Conservation (phyloP, 2,797 vertebrate species). For the Arremon aurantiirostris region DNA sequence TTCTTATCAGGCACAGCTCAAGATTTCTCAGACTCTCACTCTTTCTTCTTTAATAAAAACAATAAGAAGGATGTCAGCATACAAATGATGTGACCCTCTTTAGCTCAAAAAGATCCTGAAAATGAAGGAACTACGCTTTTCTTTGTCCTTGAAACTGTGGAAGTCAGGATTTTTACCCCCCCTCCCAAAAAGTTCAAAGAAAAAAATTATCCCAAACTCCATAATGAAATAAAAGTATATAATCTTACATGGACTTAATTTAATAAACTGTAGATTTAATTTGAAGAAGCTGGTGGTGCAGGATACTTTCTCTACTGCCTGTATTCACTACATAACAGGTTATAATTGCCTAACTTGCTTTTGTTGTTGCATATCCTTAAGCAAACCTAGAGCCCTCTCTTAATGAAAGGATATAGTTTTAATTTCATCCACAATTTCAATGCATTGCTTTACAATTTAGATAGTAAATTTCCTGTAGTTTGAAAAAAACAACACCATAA, state of each 20-base stretch:
- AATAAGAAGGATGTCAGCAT: slow-evolving; percentile 72
- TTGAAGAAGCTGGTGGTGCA: slow-evolving; percentile 4
- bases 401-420: background rate
- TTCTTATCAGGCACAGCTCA: slow-evolving; percentile 80
- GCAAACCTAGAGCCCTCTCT: background rate
- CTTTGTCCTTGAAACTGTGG: slow-evolving; percentile 68
- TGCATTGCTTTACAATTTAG: background rate
- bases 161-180: background rate
- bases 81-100: slow-evolving; percentile 70
- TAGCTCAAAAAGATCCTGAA: slow-evolving; percentile 53
- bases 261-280: slow-evolving; percentile 53
- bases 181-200: background rate
- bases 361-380: background rate
- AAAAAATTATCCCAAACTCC: background rate
- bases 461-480: background rate
- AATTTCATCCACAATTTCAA: background rate
- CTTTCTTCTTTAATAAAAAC: slow-evolving; percentile 77
- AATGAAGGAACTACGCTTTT: slow-evolving; percentile 29
- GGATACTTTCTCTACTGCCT: slow-evolving; percentile 1
- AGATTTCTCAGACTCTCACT: slow-evolving; percentile 70
- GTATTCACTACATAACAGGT: background rate
- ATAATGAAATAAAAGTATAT: background rate
- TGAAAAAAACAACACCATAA: background rate
- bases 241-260: slow-evolving; percentile 35
- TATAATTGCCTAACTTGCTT: background rate